Conservation (phyloP, 2,888 invertebrate species). For the Calliopum simillimum region DNA sequence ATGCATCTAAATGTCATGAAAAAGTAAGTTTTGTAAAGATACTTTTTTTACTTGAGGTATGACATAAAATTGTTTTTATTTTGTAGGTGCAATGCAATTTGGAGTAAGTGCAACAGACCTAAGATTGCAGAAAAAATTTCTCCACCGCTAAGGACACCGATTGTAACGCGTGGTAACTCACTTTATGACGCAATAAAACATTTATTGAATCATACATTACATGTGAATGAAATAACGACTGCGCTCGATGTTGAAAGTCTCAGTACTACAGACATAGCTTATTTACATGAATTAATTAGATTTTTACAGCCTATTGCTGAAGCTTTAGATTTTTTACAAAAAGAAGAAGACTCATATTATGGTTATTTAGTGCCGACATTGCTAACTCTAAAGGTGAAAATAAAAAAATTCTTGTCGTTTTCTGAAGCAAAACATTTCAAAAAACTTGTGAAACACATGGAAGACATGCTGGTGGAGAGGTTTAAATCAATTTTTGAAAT, state of each 20-base stretch:
- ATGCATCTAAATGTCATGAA: no score
- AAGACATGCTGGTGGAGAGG: slow-evolving; percentile 24
- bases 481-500: slow-evolving; percentile 33
- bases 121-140: slow-evolving; percentile 40
- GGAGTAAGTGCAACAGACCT: slow-evolving; percentile 38
- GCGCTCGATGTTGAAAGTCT: slow-evolving; percentile 29
- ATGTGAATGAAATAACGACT: slow-evolving; percentile 34
- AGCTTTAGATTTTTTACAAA: slow-evolving; percentile 40
- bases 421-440: not conserved
- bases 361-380: slow-evolving; percentile 42
- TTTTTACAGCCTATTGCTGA: slow-evolving; percentile 38
- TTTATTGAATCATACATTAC: slow-evolving; percentile 32
- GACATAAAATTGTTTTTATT: no score
- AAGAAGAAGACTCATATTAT: slow-evolving; percentile 36
- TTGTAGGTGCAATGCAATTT: slow-evolving; percentile 17
- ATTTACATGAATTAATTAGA: slow-evolving; percentile 37
- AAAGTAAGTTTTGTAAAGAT: no score
- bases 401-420: slow-evolving; percentile 27
- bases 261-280: slow-evolving; percentile 33
- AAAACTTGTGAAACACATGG: slow-evolving; percentile 17
- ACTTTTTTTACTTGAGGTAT: no score
- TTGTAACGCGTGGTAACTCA: slow-evolving; percentile 42
- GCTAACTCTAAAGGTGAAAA: slow-evolving; percentile 36
- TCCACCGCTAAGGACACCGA: slow-evolving; percentile 36
- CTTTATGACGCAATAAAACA: slow-evolving; percentile 39